Evolutionary conservation across 53 echinoderm and acorn worm species (phyloP).

Genomic region (Paelopatides confundens): DNA sequence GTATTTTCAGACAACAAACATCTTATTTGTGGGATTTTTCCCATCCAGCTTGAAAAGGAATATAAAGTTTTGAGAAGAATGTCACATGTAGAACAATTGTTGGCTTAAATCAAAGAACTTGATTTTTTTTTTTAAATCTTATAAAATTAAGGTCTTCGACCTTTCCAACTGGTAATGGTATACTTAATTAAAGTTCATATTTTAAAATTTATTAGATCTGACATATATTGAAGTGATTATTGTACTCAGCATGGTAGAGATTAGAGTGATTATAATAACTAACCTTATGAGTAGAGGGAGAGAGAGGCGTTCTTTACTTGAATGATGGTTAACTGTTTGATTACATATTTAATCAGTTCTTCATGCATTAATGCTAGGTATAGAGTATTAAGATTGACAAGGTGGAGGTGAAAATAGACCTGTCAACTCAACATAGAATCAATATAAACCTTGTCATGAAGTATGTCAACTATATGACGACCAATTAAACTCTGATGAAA

Average conservation of each 20-base stretch:
- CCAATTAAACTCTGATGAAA: constrained; percentile 32
- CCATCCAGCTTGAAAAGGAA: no score
- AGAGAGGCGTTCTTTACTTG: neutral
- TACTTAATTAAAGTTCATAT: neutral
- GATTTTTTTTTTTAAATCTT: no score
- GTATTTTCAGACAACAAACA: no score
- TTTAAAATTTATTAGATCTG: neutral
- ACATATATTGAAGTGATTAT: neutral
- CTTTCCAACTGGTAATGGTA: neutral
- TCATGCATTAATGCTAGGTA: neutral
- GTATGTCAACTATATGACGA: constrained; percentile 25
- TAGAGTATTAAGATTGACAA: neutral
- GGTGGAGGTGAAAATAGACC: neutral
- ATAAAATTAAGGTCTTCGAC: neutral
- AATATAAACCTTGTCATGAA: neutral
- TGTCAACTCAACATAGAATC: neutral
- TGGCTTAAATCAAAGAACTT: no score
- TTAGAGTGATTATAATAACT: neutral
- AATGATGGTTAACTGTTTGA: neutral
- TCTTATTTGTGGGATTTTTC: no score
- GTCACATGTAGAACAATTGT: no score
- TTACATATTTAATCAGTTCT: neutral
- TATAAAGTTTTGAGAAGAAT: no score
- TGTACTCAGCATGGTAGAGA: neutral
- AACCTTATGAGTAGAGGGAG: neutral